phyloP scores from a whole-genome alignment of 2,113 vertebrate genomes.

The Monopterus albus region DNA sequence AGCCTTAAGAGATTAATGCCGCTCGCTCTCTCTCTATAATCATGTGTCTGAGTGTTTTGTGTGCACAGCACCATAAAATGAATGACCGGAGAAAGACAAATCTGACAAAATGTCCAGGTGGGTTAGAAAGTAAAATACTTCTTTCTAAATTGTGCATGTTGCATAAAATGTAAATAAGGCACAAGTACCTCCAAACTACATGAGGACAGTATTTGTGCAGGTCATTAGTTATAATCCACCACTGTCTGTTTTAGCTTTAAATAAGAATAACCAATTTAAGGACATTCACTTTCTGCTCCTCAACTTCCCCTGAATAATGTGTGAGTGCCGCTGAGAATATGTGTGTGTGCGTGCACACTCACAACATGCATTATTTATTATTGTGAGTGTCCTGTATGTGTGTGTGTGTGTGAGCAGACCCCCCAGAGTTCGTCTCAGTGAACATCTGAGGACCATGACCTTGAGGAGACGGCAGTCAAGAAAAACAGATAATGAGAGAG shows the following conservation, averaged over 20 bases:
- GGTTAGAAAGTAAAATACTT: too few relatives aligned
- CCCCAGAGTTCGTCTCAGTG: conserved; percentile 55
- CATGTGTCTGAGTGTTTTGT: conserved; percentile 1
- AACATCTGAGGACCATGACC: conserved; percentile 65
- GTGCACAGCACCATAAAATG: not conserved
- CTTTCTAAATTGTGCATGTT: too few relatives aligned
- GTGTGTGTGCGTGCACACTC: not conserved
- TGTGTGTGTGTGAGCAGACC: conserved; percentile 4
- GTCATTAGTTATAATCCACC: too few relatives aligned
- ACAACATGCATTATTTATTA: conserved; percentile 31
- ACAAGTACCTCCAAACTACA: too few relatives aligned
- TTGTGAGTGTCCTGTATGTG: not conserved
- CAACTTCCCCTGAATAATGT: conserved; percentile 12
- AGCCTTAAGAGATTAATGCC: conserved; percentile 40
- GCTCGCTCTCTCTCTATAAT: conserved; percentile 5
- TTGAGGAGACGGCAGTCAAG: conserved; percentile 60
- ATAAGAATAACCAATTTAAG: not conserved
- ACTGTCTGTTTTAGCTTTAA: too few relatives aligned
- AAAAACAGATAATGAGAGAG: conserved; percentile 50
- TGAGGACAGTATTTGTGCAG: too few relatives aligned
- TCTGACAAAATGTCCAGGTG: not conserved
- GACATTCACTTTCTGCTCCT: conserved; percentile 10
- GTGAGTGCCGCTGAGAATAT: not conserved
- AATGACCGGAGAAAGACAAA: conserved; percentile 1
- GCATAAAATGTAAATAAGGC: too few relatives aligned